Percentiles rank a stretch among this genome's conserved stretches.
Conservation (phyloP, 2,797 vertebrate species). For the Fundulus diaphanus region DNA sequence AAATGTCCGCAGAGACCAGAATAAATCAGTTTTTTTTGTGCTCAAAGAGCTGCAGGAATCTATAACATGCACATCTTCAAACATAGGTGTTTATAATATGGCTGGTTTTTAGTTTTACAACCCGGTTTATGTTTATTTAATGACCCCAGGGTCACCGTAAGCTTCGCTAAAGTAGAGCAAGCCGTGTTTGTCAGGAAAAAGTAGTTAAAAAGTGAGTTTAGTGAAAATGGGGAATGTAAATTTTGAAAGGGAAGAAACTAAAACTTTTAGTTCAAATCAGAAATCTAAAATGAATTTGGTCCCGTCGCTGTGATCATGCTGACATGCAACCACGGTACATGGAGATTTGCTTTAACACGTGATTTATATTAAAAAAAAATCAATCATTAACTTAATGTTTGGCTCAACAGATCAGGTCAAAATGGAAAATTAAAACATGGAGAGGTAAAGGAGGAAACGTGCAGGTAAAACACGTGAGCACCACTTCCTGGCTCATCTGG, state of each 20-base stretch:
- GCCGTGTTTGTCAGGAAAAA: background rate
- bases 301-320: background rate
- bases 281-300: background rate
- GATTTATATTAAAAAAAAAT: background rate
- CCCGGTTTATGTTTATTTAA: constrained; percentile 4
- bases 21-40: background rate
- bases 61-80: background rate
- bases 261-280: background rate
- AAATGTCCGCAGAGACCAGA: background rate
- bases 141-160: background rate
- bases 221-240: background rate
- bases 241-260: background rate
- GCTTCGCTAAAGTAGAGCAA: background rate
- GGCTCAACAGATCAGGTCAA: background rate
- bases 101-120: constrained; percentile 2
- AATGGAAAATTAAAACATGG: background rate
- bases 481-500: background rate
- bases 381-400: background rate
- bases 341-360: background rate
- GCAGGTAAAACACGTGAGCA: background rate
- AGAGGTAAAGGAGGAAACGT: background rate
- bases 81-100: background rate
- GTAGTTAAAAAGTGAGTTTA: background rate
- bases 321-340: too few species aligned
- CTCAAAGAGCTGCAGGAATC: background rate